These are phyloP conservation scores for Andrena trimmerana DNA, from an alignment of 2,888 invertebrate genomes.

Conservation along the genomic window DNA sequence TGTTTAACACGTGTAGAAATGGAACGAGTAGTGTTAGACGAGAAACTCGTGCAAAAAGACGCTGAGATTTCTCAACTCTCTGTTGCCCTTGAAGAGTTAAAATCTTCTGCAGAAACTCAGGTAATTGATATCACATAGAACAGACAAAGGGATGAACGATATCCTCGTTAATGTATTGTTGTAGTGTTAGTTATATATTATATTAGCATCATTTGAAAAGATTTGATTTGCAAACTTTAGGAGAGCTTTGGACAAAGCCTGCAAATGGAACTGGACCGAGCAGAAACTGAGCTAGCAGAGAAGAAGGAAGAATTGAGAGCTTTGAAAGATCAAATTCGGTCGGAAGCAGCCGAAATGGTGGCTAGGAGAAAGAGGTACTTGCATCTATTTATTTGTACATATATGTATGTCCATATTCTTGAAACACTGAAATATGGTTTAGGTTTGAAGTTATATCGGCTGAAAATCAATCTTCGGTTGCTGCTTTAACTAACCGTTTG, in stretches of 20 bases:
- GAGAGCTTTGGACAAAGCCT: constrained; percentile 83
- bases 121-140: constrained; percentile 61
- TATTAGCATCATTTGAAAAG: not conserved
- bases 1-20: constrained; percentile 74
- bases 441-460: constrained; percentile 82
- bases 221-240: constrained; percentile 63
- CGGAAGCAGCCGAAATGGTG: constrained; percentile 82
- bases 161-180: not conserved
- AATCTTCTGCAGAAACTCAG: constrained; percentile 80
- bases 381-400: not conserved
- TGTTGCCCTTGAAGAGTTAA: constrained; percentile 77
- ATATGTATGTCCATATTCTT: not conserved
- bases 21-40: constrained; percentile 75
- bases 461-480: constrained; percentile 81
- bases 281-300: constrained; percentile 81
- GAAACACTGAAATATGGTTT: constrained; percentile 8
- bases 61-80: constrained; percentile 75
- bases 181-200: not conserved
- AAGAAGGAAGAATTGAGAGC: constrained; percentile 80
- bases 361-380: constrained; percentile 75
- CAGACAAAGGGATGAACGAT: not conserved
- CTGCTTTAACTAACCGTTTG: constrained; percentile 78
- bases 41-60: constrained; percentile 77
- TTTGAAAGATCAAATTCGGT: constrained; percentile 81
- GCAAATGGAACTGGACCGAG: constrained; percentile 81